Percentiles rank a stretch among this genome's conserved stretches.
phyloP scores from a whole-genome alignment of 2,113 vertebrate species.

The Grallaria varia region DNA sequence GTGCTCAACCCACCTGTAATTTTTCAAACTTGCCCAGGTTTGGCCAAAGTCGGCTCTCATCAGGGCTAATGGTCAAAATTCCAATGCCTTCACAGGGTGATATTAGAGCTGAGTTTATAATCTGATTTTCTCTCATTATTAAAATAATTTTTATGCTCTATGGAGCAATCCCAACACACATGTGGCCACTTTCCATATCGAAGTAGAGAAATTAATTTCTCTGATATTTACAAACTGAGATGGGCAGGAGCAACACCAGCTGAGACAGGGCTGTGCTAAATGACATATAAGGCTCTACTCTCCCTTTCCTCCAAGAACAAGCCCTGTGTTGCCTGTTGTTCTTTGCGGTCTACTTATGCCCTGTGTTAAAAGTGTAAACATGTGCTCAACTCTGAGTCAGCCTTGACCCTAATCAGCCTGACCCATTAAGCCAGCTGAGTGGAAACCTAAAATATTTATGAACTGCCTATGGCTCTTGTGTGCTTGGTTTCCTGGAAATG shows the following conservation, averaged over 20 bases:
- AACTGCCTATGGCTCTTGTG: not conserved
- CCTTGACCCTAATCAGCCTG: not conserved
- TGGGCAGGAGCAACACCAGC: not conserved
- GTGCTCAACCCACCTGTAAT: not conserved
- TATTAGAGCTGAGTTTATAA: not conserved
- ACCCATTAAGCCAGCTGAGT: not conserved
- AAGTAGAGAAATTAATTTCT: not conserved
- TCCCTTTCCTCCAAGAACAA: not conserved
- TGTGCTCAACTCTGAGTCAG: not conserved
- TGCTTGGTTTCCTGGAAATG: not conserved
- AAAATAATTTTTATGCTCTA: not conserved
- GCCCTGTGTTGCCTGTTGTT: accelerated
- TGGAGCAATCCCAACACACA: not conserved
- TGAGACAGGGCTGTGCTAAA: not conserved
- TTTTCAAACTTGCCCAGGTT: not conserved
- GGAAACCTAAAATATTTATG: not conserved
- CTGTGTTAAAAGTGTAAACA: not conserved
- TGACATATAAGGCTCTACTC: not conserved
- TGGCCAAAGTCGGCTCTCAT: not conserved
- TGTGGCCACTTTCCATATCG: not conserved
- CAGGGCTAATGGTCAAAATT: not conserved
- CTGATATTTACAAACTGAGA: not conserved
- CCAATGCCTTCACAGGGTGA: accelerated
- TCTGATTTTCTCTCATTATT: not conserved
- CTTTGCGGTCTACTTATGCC: not conserved